phyloP scores from a whole-genome alignment of 2,113 vertebrate genomes.

The Sula dactylatra region DNA sequence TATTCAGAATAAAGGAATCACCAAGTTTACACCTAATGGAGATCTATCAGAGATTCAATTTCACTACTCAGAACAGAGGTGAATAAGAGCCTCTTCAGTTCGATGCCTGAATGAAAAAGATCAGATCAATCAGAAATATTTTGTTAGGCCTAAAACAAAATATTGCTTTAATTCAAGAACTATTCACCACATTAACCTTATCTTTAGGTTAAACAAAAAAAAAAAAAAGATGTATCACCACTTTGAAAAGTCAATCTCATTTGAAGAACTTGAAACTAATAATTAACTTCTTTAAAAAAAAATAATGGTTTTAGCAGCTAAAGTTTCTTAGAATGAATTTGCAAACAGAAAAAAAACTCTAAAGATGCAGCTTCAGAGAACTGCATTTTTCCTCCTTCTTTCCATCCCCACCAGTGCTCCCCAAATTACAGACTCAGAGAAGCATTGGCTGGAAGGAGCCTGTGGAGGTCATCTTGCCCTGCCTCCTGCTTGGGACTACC shows the following conservation, averaged over 20 bases:
- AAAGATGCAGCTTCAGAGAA: background rate
- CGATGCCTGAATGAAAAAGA: background rate
- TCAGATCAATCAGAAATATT: background rate
- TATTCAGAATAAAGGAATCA: slow-evolving; percentile 26
- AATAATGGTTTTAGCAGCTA: background rate
- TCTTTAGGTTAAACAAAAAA: background rate
- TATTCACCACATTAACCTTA: background rate
- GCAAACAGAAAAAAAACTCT: background rate
- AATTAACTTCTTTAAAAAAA: background rate
- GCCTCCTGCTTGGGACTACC: background rate
- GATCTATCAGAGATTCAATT: background rate
- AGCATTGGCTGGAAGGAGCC: background rate
- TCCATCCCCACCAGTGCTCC: background rate
- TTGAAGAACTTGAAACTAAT: background rate
- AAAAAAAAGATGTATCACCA: background rate
- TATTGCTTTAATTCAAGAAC: background rate
- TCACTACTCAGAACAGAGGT: background rate
- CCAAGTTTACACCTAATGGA: background rate
- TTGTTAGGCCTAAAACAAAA: background rate
- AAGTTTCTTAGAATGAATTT: background rate
- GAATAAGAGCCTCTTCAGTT: background rate
- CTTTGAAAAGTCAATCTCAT: background rate
- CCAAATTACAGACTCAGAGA: background rate
- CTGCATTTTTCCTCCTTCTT: background rate
- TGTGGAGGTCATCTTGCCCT: background rate